Evolutionary conservation across 2,888 invertebrate species (phyloP).

Genomic region (Ferdinandea cuprea): DNA sequence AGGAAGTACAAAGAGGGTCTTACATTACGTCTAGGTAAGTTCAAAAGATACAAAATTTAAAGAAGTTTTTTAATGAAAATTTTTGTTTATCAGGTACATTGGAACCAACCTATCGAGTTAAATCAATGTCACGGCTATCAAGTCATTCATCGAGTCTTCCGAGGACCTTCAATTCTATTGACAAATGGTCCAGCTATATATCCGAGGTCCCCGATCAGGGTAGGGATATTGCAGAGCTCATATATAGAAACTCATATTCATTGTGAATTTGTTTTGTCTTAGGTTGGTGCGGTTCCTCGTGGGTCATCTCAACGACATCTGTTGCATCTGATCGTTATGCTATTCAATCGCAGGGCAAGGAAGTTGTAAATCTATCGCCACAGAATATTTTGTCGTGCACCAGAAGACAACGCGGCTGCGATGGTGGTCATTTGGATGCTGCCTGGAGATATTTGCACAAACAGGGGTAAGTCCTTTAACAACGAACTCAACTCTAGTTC

Average conservation of each 20-base stretch:
- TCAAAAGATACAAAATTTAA: not conserved
- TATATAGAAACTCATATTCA: not conserved
- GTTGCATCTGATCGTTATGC: constrained; percentile 92
- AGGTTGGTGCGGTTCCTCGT: constrained; percentile 92
- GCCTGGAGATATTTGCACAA: constrained; percentile 95
- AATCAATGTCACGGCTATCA: constrained; percentile 81
- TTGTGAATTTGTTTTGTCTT: not conserved
- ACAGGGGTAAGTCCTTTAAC: constrained; percentile 87
- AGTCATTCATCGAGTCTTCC: constrained; percentile 84
- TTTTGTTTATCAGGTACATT: constrained; percentile 77
- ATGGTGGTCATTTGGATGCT: constrained; percentile 94
- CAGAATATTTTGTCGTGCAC: constrained; percentile 95
- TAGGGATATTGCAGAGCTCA: constrained; percentile 81
- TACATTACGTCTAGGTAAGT: constrained; percentile 88
- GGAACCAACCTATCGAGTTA: constrained; percentile 82
- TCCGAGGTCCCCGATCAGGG: constrained; percentile 89
- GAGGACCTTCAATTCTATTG: constrained; percentile 89
- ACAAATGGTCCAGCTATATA: constrained; percentile 89
- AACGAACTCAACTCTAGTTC: too few species aligned
- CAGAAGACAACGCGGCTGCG: constrained; percentile 90
- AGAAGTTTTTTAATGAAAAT: not conserved
- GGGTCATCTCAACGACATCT: constrained; percentile 94
- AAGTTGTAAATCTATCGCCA: constrained; percentile 89
- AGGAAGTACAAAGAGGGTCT: constrained; percentile 92
- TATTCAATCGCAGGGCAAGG: constrained; percentile 92